Evolutionary conservation across 2,797 vertebrate genomes (phyloP), one percentile per base, ranked within the genome.

Genomic region (Brachyalestes nurse): DNA sequence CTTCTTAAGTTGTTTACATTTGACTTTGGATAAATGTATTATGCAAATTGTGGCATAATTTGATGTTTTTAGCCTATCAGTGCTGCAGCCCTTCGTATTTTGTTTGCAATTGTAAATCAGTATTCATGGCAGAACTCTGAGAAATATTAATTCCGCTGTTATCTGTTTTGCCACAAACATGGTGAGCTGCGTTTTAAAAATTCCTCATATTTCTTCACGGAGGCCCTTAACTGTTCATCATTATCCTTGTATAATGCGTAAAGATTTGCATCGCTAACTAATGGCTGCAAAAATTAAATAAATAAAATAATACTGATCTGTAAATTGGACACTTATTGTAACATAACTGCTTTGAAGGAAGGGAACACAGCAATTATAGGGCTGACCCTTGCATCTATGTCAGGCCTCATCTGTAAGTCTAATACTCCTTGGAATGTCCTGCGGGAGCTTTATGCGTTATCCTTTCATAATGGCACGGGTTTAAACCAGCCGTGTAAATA

Each of bases 401-500:
- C 9, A 64, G 60, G 45, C 21, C 21, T 81, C 34, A 70, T 75
- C 28, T 77, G 66, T 17, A 82, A 78, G 53, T 69, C 53, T 42
- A 74, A 42, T 69, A 61, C 75, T 64, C 38, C 55, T 51, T 76
- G 34, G 19, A 66, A 62, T 71, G 55, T 60, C 60, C 53, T 53
- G 49, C 28, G 71, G 74, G 53, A 75, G 69, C 13, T 60, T 77
- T 57, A 60, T 72, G 23, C 60, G 42, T 14, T 66, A 65, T 78
- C 77, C 17, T 55, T 86, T 80, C 38, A 80, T 67, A 34, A 72
- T 38, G 14, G n/a, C 1, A 23, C 49, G 61, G 77, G 42, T 80
- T 76, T 51, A 84, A 72, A 57, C 53, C 61, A 77, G 21, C 17
- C 21, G 38, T 58, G 51, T 81, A 82, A 83, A 79, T 77, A 83